Evolutionary conservation across 2,888 invertebrate genomes (phyloP), one percentile per base, ranked within the genome.

Genomic region (Shargacucullia verbasci): DNA sequence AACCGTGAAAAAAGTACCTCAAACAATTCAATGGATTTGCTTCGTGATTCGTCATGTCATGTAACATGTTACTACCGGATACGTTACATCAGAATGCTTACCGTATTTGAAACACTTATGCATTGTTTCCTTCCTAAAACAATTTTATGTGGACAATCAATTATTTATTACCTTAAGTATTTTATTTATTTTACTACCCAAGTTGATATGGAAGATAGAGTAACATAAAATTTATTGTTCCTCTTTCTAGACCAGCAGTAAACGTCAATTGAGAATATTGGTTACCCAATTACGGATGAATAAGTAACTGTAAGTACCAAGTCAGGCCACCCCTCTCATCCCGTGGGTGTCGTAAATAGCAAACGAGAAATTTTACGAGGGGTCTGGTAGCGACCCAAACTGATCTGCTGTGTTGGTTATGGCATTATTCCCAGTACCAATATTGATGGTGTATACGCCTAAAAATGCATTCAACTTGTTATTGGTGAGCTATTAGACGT

Each of bases 191-290:
- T 62, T 69, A 70, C 45, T 27, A 31, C 39, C 37, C 11, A 15
- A 54, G 14, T 31, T 12, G 43, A 15, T 15, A 15, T 8, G 12
- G 35, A 27, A 45, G 44, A 44, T 44, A 53, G 34, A 33, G 41
- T 45, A 34, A 39, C 52, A 54, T 58, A 48, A 31, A 72, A 67
- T 60, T 41, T 70, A 38, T 50, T 38, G 49, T 56, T 60, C 40
- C 45, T 59, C 44, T 72, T 40, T 54, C 40, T 41, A 27, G 54
- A 34, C 35, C 48, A 55, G 57, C 58, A 59, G 57, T 73, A 65
- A 69, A 73, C 12, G 59, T 76, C 70, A 73, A 76, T 73, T 61
- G 61, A 55, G 59, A 40, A 59, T 64, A 64, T 64, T 61, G 45
- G 45, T 52, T 59, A 47, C 52, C 65, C 58, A 69, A 53, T 69